Percentiles rank a stretch among this genome's conserved stretches.
Evolutionary conservation across 2,888 invertebrate genomes (phyloP).

Genomic region (Steromphala cineraria): DNA sequence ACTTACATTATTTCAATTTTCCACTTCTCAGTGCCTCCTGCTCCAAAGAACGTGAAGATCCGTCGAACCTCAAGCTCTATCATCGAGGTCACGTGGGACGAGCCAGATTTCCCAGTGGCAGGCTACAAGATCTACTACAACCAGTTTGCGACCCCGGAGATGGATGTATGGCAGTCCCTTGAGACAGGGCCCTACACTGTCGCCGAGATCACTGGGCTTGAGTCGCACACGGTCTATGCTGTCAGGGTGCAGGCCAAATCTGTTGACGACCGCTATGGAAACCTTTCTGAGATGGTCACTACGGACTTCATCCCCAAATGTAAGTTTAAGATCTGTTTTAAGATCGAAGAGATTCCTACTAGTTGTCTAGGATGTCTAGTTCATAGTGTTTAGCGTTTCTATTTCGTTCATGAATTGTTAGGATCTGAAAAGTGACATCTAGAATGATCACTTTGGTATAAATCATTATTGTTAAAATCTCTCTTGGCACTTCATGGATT

Average conservation of each 20-base stretch:
- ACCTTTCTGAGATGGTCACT: slow-evolving; percentile 62
- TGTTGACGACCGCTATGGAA: slow-evolving; percentile 69
- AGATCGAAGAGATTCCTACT: not conserved
- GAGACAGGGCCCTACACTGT: slow-evolving; percentile 69
- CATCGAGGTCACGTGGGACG: slow-evolving; percentile 83
- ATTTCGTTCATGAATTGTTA: no score
- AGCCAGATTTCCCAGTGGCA: slow-evolving; percentile 78
- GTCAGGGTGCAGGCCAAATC: slow-evolving; percentile 69
- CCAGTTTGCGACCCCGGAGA: slow-evolving; percentile 59
- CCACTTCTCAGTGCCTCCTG: slow-evolving; percentile 87
- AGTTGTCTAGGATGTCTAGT: not conserved
- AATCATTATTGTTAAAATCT: no score
- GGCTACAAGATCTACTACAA: slow-evolving; percentile 73
- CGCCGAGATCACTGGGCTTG: slow-evolving; percentile 63
- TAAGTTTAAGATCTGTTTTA: slow-evolving; percentile 15
- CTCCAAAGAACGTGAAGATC: slow-evolving; percentile 93
- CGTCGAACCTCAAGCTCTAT: slow-evolving; percentile 95
- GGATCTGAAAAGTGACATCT: no score
- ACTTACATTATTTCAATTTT: not conserved
- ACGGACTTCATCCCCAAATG: slow-evolving; percentile 43
- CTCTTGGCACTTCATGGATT: no score
- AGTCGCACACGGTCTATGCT: slow-evolving; percentile 64
- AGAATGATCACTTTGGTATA: no score
- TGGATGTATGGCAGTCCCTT: slow-evolving; percentile 68
- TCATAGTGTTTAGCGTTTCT: no score